Evolutionary conservation across 2,888 invertebrate species (phyloP).

Genomic region (Colletes collaris): DNA sequence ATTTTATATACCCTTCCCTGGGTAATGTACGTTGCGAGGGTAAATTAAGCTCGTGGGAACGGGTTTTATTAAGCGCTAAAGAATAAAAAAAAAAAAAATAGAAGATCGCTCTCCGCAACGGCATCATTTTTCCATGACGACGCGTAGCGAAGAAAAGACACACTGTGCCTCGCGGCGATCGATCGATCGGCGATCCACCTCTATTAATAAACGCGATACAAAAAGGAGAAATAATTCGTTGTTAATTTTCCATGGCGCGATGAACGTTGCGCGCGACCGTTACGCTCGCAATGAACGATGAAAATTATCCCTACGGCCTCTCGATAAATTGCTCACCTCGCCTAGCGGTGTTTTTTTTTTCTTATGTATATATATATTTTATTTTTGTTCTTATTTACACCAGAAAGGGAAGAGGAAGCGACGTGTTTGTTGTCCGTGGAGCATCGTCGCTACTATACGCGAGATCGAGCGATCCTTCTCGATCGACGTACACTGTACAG

Average conservation of each 20-base stretch:
- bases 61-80: constrained; percentile 11
- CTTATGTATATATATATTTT: neutral
- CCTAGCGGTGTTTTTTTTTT: neutral
- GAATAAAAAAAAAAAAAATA: constrained; percentile 8
- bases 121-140: constrained; percentile 25
- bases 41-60: neutral
- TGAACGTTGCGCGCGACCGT: constrained; percentile 28
- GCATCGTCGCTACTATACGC: constrained; percentile 8
- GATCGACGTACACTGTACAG: neutral
- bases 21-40: no score
- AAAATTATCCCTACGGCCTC: constrained; percentile 28
- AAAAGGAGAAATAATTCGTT: constrained; percentile 47
- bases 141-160: neutral
- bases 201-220: constrained; percentile 48
- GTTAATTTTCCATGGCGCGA: constrained; percentile 35
- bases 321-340: constrained; percentile 8
- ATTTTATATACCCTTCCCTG: no score
- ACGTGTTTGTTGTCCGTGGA: constrained; percentile 33
- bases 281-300: constrained; percentile 38
- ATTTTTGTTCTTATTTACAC: constrained; percentile 34
- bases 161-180: constrained; percentile 22
- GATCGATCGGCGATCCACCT: constrained; percentile 18
- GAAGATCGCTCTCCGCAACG: constrained; percentile 3
- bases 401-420: constrained; percentile 32
- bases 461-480: constrained; percentile 15